Conservation (phyloP, 2,113 vertebrate genomes). For the Nothoprocta perdicaria region DNA sequence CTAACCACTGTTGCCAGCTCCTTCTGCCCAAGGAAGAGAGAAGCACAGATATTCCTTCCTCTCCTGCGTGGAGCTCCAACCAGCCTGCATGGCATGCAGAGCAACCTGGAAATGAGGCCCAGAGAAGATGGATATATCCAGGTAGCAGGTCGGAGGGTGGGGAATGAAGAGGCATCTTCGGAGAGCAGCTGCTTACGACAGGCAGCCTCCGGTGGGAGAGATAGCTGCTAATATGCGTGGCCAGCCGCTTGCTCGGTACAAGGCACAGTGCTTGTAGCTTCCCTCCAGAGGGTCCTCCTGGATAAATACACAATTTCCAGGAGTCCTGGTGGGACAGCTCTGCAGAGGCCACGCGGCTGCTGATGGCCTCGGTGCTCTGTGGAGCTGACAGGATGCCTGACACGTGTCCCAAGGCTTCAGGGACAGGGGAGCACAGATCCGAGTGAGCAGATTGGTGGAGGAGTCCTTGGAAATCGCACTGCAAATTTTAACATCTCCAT, state of each 20-base stretch:
- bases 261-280: conserved; percentile 46
- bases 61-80: not conserved
- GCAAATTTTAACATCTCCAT: not conserved
- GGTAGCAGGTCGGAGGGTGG: not conserved
- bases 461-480: not conserved
- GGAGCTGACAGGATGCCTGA: not conserved
- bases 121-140: not conserved
- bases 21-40: not conserved
- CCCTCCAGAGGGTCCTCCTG: conserved; percentile 7
- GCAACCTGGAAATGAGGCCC: not conserved
- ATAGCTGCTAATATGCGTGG: conserved; percentile 13
- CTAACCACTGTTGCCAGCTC: not conserved
- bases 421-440: too few species aligned
- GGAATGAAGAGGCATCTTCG: not conserved
- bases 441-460: not conserved
- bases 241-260: not conserved
- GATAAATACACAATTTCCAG: conserved; percentile 51
- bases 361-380: not conserved
- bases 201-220: not conserved
- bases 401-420: not conserved
- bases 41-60: not conserved
- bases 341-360: not conserved
- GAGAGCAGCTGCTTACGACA: not conserved
- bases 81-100: fast-evolving
- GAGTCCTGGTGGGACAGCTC: conserved; percentile 47